Evolutionary conservation across 2,797 vertebrate species (phyloP).

Genomic region (Myotis myotis): DNA sequence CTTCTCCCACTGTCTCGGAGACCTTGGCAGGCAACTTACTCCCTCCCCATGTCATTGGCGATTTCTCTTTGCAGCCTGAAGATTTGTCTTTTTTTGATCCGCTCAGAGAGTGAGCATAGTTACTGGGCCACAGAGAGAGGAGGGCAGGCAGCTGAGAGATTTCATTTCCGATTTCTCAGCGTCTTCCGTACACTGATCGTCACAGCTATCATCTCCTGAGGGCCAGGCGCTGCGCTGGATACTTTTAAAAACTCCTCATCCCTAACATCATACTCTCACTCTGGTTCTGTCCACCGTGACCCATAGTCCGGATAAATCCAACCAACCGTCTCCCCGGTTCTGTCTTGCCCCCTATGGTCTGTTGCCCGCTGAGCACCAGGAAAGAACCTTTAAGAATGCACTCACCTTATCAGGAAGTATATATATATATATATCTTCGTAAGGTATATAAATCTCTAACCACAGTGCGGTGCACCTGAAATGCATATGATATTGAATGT

Average conservation of each 20-base stretch:
- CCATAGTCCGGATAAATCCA: background rate
- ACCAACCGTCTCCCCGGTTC: background rate
- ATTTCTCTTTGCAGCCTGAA: background rate
- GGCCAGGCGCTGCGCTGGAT: background rate
- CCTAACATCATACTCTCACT: background rate
- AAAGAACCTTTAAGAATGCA: background rate
- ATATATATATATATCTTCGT: background rate
- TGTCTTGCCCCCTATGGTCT: background rate
- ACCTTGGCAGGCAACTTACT: background rate
- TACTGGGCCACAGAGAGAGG: background rate
- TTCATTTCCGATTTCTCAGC: background rate
- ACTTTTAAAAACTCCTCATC: background rate
- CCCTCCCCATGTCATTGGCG: background rate
- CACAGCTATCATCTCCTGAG: background rate
- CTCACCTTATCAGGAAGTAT: background rate
- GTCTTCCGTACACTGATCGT: rapidly evolving
- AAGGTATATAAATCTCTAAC: background rate
- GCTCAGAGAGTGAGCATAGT: background rate
- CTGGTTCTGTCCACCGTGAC: rapidly evolving
- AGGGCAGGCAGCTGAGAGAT: background rate
- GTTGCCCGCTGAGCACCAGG: background rate
- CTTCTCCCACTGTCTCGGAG: background rate
- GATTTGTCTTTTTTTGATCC: background rate
- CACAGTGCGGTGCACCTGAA: background rate
- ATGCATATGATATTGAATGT: background rate